Evolutionary conservation across 2,888 invertebrate species (phyloP), one percentile per base, ranked within the genome.

Genomic region (Cephus spinipes): DNA sequence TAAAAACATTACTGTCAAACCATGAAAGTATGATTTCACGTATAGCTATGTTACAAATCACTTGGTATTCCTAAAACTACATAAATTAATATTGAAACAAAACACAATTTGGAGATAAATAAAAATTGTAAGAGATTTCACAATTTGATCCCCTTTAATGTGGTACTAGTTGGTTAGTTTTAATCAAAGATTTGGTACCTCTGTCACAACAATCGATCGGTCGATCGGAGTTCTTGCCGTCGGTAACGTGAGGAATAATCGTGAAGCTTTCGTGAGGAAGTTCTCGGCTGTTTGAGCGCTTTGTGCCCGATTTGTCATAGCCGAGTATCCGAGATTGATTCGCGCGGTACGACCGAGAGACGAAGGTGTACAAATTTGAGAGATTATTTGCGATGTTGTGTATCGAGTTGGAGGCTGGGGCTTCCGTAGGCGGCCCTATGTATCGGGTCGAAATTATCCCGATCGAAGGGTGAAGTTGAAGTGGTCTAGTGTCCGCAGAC

Each of bases 271-370:
- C 82, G 81, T 71, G 79, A 80, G 82, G 77, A 79, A 81, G 75
- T 78, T 80, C 79, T 71, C 81, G 79, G 80, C 79, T 32, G 82
- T 81, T 80, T 79, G 74, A 83, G 79, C 82, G 84, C 84, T 86
- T 85, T 85, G 85, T 86, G 82, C 81, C 82, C 79, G 84, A 85
- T 85, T 85, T 85, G 84, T 85, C 86, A 85, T 83, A 83, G 30
- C 82, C 81, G 77, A 81, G 77, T 77, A 77, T 75, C 76, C 75
- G 77, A 81, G 79, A 81, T 84, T 83, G 81, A 81, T 76, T 79
- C 33, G 76, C 80, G n/a, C 71, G 73, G 30, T 78, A 77, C 78
- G 68, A 78, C 55, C 69, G 68, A 73, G 68, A 73, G 77, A 55
- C 31, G 36, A 74, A 79, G 77, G 74, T 78, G n/a, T 33, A 34